A percentile compares a stretch with the other conserved stretches of the same genome.
These are phyloP conservation scores for Selene dorsalis DNA, from an alignment of 2,797 vertebrate species.

Conservation along the genomic window DNA sequence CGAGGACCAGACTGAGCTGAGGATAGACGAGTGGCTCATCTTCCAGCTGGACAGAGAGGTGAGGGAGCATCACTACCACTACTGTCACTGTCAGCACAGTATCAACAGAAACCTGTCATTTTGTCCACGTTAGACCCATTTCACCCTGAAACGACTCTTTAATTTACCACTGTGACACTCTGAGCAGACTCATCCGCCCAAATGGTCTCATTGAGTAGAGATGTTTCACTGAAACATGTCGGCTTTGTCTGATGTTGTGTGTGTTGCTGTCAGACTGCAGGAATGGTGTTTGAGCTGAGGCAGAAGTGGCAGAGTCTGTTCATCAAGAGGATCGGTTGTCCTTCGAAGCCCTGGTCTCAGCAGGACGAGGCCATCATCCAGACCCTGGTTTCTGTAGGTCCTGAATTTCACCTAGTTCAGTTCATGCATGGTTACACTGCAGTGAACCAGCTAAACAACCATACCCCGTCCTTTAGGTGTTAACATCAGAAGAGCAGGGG, in stretches of 20 bases:
- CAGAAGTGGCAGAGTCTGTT: constrained; percentile 96
- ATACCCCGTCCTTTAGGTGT: constrained; percentile 70
- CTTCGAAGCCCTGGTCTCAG: constrained; percentile 90
- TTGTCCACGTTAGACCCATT: too few species aligned
- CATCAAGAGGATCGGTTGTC: constrained; percentile 88
- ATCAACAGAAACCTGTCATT: too few species aligned
- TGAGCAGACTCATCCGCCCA: too few species aligned
- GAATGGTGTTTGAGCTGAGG: constrained; percentile 88
- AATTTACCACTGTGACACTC: too few species aligned
- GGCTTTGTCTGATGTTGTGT: background rate
- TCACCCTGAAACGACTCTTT: too few species aligned
- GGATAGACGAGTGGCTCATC: constrained; percentile 91
- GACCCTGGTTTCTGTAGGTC: constrained; percentile 85
- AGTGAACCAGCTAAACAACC: too few species aligned
- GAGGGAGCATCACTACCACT: constrained; percentile 17
- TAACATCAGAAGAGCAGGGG: constrained; percentile 89
- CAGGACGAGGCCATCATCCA: constrained; percentile 89
- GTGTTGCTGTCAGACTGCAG: constrained; percentile 84
- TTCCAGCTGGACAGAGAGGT: constrained; percentile 91
- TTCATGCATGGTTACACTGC: too few species aligned
- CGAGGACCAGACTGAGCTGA: constrained; percentile 88
- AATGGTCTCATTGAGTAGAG: too few species aligned
- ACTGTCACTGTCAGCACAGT: too few species aligned
- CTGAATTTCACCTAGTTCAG: background rate
- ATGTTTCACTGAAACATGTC: background rate